These are phyloP conservation scores for Sebastes trivittatus DNA, from an alignment of 2,797 vertebrate genomes.

Conservation along the genomic window DNA sequence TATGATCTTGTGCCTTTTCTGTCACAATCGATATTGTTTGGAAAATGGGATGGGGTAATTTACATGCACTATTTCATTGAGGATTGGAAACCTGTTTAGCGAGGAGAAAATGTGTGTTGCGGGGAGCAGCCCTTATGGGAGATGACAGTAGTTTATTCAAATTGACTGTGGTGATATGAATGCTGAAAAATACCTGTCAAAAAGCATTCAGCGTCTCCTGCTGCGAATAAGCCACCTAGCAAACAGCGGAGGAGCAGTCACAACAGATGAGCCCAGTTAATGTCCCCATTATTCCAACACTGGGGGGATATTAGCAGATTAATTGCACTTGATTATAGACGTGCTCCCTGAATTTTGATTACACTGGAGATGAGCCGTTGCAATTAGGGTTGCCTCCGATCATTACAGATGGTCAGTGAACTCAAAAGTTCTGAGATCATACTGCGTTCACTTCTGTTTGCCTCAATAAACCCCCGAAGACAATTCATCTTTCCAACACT, in stretches of 20 bases:
- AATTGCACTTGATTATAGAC: slow-evolving; percentile 80
- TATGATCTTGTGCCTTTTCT: slow-evolving; percentile 72
- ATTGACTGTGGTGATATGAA: slow-evolving; percentile 81
- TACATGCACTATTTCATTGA: slow-evolving; percentile 78
- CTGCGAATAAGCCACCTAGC: slow-evolving; percentile 59
- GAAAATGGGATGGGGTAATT: slow-evolving; percentile 80
- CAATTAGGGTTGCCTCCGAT: slow-evolving; percentile 45
- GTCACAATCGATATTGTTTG: slow-evolving; percentile 80
- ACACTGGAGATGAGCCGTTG: slow-evolving; percentile 57
- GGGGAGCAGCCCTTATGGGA: slow-evolving; percentile 77
- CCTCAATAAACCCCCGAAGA: slow-evolving; percentile 1
- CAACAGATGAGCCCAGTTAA: slow-evolving; percentile 74
- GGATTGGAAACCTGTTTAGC: slow-evolving; percentile 72
- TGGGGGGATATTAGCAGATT: slow-evolving; percentile 81
- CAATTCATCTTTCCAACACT: slow-evolving; percentile 1
- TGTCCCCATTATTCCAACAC: slow-evolving; percentile 78
- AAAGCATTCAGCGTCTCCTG: slow-evolving; percentile 62
- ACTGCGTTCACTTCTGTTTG: slow-evolving; percentile 19
- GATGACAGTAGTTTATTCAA: slow-evolving; percentile 84
- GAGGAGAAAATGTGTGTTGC: slow-evolving; percentile 51
- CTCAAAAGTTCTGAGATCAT: slow-evolving; percentile 46
- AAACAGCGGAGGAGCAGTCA: slow-evolving; percentile 58
- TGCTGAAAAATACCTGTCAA: slow-evolving; percentile 80
- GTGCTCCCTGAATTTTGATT: slow-evolving; percentile 76
- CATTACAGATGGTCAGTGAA: slow-evolving; percentile 57